These are phyloP conservation scores for Parthenolecanium corni DNA, from an alignment of 2,888 invertebrate genomes.

Conservation along the genomic window DNA sequence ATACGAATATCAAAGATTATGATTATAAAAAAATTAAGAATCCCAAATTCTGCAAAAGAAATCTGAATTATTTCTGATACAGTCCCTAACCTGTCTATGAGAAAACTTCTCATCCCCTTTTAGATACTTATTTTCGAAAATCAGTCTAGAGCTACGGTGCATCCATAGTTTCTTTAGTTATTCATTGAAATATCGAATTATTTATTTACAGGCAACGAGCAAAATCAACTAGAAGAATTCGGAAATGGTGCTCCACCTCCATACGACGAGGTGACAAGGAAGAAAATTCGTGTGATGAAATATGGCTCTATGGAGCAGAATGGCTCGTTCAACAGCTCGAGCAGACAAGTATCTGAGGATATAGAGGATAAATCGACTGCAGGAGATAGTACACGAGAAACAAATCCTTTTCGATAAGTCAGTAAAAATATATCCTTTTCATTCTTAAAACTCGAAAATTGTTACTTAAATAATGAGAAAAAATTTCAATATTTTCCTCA, in stretches of 20 bases:
- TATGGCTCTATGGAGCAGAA: conserved; percentile 52
- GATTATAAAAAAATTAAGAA: too few relatives aligned
- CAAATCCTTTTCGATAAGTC: conserved; percentile 24
- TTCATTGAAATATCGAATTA: too few relatives aligned
- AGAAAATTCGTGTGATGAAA: conserved; percentile 42
- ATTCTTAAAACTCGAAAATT: too few relatives aligned
- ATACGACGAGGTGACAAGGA: conserved; percentile 36
- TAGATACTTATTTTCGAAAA: not conserved
- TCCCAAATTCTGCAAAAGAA: too few relatives aligned
- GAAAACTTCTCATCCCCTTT: not conserved
- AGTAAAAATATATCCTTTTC: too few relatives aligned
- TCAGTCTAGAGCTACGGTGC: too few relatives aligned
- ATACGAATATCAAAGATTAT: too few relatives aligned
- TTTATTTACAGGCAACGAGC: conserved; percentile 35
- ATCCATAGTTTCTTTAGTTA: too few relatives aligned
- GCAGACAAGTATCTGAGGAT: conserved; percentile 35
- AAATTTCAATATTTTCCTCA: too few relatives aligned
- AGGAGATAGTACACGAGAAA: conserved; percentile 35
- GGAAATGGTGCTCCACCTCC: conserved; percentile 39
- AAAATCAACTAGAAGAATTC: conserved; percentile 42
- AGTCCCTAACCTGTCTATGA: not conserved
- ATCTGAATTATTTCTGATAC: too few relatives aligned
- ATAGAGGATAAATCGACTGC: conserved; percentile 42
- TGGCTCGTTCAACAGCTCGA: conserved; percentile 37
- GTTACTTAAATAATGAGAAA: too few relatives aligned